phyloP scores from a whole-genome alignment of 2,797 vertebrate genomes.

The Dipus sagitta region DNA sequence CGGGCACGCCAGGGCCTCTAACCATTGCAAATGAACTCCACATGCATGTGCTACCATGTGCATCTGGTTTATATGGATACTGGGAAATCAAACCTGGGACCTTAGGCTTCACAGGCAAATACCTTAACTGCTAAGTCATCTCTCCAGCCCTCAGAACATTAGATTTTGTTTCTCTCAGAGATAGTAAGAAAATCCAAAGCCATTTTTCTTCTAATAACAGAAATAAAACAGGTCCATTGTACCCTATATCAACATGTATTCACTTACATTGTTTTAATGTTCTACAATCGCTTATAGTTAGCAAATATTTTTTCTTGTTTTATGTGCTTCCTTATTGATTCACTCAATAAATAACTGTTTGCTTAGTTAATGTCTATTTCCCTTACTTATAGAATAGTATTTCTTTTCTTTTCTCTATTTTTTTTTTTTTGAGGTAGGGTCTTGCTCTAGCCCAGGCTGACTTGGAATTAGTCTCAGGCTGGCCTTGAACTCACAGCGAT shows the following conservation, averaged over 20 bases:
- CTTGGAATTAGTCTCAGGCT: too few species aligned
- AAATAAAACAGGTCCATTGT: constrained; percentile 43
- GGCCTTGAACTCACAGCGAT: too few species aligned
- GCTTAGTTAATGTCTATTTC: constrained; percentile 43
- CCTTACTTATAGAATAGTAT: neutral
- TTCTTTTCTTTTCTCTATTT: neutral
- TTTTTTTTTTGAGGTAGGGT: constrained; percentile 32
- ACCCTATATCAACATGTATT: neutral
- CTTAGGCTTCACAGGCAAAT: too few species aligned
- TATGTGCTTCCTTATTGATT: constrained; percentile 32
- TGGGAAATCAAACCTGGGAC: too few species aligned
- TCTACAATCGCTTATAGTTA: constrained; percentile 1
- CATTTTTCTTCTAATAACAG: neutral
- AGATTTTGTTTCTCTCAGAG: neutral
- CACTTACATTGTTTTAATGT: constrained; percentile 33
- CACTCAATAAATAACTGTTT: constrained; percentile 32
- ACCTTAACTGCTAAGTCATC: too few species aligned
- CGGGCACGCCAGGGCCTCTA: too few species aligned
- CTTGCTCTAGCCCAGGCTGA: too few species aligned
- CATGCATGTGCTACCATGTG: too few species aligned
- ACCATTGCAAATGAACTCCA: too few species aligned
- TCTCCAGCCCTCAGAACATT: neutral
- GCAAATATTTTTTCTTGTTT: constrained; percentile 40
- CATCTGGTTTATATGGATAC: too few species aligned
- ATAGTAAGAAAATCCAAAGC: constrained; percentile 43